Evolutionary conservation across 2,888 invertebrate genomes (phyloP).

Genomic region (Cerceris ruficornis): DNA sequence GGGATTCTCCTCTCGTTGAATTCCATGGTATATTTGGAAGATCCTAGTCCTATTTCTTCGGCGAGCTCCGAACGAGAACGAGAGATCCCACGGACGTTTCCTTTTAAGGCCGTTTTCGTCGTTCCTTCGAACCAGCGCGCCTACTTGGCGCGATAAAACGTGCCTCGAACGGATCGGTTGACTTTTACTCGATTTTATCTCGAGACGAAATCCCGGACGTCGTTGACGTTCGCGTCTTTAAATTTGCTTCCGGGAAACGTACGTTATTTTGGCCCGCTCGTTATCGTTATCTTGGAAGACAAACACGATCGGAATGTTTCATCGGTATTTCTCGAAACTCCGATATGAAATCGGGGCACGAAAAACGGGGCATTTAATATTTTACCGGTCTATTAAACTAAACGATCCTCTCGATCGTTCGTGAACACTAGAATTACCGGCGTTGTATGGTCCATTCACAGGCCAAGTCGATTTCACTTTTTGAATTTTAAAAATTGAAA

Average conservation of each 20-base stretch:
- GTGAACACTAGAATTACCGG: no score
- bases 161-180: slow-evolving; percentile 30
- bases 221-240: neutral
- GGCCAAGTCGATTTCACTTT: no score
- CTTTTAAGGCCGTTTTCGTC: slow-evolving; percentile 54
- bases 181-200: neutral
- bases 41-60: neutral
- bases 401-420: no score
- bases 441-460: no score
- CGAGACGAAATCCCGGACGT: neutral
- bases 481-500: no score
- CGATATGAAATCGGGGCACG: slow-evolving; percentile 35
- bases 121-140: slow-evolving; percentile 25
- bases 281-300: slow-evolving; percentile 36
- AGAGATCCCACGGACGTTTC: neutral
- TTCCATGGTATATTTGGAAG: neutral
- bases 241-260: neutral
- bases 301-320: slow-evolving; percentile 18
- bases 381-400: no score
- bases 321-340: slow-evolving; percentile 25
- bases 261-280: neutral
- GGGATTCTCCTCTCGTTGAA: neutral
- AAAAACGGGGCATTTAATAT: neutral
- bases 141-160: slow-evolving; percentile 17
- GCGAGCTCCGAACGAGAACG: neutral